Conservation (phyloP, 1,140 invertebrate species). For the Dendrolimus kikuchii region DNA sequence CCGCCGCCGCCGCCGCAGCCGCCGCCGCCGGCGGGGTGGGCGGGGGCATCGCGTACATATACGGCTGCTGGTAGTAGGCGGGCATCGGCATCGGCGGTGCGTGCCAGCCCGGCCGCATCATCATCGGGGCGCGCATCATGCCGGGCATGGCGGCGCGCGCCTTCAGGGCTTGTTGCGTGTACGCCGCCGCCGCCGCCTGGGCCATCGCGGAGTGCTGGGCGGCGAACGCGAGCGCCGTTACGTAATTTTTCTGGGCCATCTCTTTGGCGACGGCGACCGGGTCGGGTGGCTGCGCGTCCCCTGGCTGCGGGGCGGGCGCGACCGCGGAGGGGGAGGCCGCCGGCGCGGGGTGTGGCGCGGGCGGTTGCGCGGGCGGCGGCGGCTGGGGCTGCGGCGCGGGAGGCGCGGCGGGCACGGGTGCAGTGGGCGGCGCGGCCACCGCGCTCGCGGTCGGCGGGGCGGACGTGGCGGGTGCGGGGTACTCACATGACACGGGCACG, state of each 20-base stretch:
- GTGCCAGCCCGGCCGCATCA: slow-evolving; percentile 55
- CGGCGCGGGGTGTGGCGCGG: slow-evolving; percentile 27
- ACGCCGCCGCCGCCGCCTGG: slow-evolving; percentile 79
- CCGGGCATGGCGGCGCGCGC: slow-evolving; percentile 50
- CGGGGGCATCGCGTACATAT: slow-evolving; percentile 75
- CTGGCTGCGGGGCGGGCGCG: slow-evolving; percentile 41
- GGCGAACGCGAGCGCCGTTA: slow-evolving; percentile 64
- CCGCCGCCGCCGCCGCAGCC: slow-evolving; percentile 62
- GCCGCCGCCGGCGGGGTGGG: slow-evolving; percentile 70
- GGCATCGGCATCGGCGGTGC: slow-evolving; percentile 55
- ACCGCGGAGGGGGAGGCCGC: slow-evolving; percentile 28
- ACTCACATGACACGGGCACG: slow-evolving; percentile 95
- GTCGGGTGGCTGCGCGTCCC: slow-evolving; percentile 51
- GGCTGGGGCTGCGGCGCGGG: slow-evolving; percentile 61
- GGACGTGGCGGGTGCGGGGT: slow-evolving; percentile 80
- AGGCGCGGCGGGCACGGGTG: slow-evolving; percentile 35
- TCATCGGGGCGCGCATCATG: slow-evolving; percentile 50
- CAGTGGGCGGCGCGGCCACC: slow-evolving; percentile 27
- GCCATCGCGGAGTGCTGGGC: slow-evolving; percentile 62
- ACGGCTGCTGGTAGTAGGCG: slow-evolving; percentile 68
- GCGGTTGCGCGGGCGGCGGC: slow-evolving; percentile 74
- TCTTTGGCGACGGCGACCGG: slow-evolving; percentile 78
- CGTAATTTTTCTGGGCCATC: slow-evolving; percentile 84
- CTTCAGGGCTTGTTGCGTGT: slow-evolving; percentile 85
- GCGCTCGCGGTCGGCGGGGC: slow-evolving; percentile 65